Base-by-base conservation (phyloP, 2,888 invertebrate species). In the Oxyteleia sp. region DNA sequence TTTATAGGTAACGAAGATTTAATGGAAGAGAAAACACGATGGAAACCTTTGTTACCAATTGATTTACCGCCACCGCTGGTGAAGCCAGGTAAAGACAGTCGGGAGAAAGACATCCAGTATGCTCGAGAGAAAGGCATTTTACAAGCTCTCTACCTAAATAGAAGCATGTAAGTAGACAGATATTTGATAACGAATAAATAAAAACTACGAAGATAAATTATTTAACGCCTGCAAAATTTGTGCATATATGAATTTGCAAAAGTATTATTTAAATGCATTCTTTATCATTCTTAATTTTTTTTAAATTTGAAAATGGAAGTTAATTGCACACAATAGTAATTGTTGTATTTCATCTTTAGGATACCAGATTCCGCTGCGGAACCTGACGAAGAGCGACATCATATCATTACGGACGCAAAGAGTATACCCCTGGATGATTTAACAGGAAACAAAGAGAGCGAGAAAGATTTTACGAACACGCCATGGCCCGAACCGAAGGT, bases 381-480 rank as follows among this genome's bases (percentile, higher is more conserved):
- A 94, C 97, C 98, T 0, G 98, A 98, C 88, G 94, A 96, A 69
- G 98, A 98, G 93, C 96, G 96, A 15, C 96, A 97, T 88, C 94
- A 94, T 29, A 94, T 95, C 41, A 95, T 96, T 85, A 95, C 95
- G 2, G 98, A 98, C 91, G 97, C 98, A 0, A 96, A 96, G 81
- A 94, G 95, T 15, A 98, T 99, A 93, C 98, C 99, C 0, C 94
- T 98, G 68, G 98, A 98, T 85, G 99, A 99, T 94, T 95, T 96
- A 4, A 96, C 97, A 0, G 97, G 97, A 5, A 96, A 96, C 92
- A 96, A 96, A 82, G 97, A 97, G 89, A 96, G 96, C 84, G 95
- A 96, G 15, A 96, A 96, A 89, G 97, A 98, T 92, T 96, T 96
- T 89, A 95, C 96, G 74, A 95, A 94, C 68, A 95, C 96, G 92